phyloP scores from a whole-genome alignment of 2,113 vertebrate genomes.

The Aleadryas rufinucha region DNA sequence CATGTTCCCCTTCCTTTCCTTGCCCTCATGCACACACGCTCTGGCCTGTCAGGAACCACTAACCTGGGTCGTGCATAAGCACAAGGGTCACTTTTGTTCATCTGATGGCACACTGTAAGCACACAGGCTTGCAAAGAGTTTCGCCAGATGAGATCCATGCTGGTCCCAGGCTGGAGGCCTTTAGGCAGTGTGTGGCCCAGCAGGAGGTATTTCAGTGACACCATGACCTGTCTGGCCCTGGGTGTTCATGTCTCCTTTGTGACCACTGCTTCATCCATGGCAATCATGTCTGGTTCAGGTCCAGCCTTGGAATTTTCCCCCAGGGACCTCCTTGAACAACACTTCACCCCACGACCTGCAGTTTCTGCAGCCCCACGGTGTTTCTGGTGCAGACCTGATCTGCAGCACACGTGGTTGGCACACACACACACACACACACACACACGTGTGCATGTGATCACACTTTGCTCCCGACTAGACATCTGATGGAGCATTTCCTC shows the following conservation, averaged over 20 bases:
- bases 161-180: not conserved
- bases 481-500: not conserved
- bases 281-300: not conserved
- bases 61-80: fast-evolving
- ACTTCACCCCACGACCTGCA: fast-evolving
- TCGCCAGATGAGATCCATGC: not conserved
- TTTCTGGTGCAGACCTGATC: not conserved
- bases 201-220: not conserved
- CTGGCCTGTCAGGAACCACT: fast-evolving
- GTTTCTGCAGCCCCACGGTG: fast-evolving
- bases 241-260: fast-evolving
- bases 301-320: not conserved
- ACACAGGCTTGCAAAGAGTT: not conserved
- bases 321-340: not conserved
- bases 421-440: fast-evolving
- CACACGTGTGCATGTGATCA: fast-evolving
- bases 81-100: not conserved
- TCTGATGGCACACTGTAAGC: not conserved
- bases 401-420: not conserved
- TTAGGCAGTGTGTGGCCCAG: not conserved
- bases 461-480: fast-evolving
- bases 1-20: not conserved
- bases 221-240: not conserved
- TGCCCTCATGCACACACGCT: fast-evolving
- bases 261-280: not conserved